Evolutionary conservation across 2,888 invertebrate species (phyloP).

Genomic region (Rhorus exstirpatorius): DNA sequence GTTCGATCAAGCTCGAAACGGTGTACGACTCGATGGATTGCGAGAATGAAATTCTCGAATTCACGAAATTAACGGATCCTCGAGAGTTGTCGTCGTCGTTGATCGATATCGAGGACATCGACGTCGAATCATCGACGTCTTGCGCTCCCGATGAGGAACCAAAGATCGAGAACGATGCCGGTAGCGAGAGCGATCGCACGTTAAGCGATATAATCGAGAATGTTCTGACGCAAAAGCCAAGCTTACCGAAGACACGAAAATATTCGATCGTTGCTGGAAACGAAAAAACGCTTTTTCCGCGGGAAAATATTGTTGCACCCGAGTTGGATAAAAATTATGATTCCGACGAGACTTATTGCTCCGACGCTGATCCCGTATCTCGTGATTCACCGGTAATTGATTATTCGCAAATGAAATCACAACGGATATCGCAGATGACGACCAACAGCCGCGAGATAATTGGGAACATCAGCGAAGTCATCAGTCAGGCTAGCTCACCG

Average conservation of each 20-base stretch:
- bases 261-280: background rate
- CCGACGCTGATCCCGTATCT: conserved; percentile 22
- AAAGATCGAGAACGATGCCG: conserved; percentile 30
- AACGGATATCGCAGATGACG: conserved; percentile 27
- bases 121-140: conserved; percentile 19
- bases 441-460: background rate
- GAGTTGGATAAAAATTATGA: conserved; percentile 24
- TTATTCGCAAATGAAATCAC: conserved; percentile 11
- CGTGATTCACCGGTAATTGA: background rate
- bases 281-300: background rate
- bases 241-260: background rate
- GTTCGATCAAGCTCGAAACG: conserved; percentile 18
- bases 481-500: conserved; percentile 51
- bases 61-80: background rate
- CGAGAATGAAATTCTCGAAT: background rate
- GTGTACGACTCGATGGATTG: background rate
- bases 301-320: background rate
- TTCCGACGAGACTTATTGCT: conserved; percentile 57
- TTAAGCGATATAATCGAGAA: conserved; percentile 73
- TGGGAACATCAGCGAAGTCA: conserved; percentile 44
- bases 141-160: conserved; percentile 38
- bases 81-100: background rate
- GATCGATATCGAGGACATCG: conserved; percentile 14
- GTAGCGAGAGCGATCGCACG: conserved; percentile 70
- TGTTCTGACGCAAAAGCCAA: conserved; percentile 17